Evolutionary conservation across 2,113 vertebrate species (phyloP).

Genomic region (Beaufortia kweichowensis): DNA sequence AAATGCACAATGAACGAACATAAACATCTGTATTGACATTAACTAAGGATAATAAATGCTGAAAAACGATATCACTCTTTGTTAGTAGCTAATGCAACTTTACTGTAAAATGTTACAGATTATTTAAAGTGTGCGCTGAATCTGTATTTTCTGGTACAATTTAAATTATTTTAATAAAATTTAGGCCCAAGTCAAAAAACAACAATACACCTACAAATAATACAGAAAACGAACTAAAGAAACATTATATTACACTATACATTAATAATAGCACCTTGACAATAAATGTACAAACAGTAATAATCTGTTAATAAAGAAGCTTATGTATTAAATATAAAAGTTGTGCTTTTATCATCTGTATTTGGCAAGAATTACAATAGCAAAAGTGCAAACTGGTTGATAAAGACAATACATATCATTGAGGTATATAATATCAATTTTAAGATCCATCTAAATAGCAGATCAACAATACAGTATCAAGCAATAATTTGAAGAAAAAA

Average conservation of each 20-base stretch:
- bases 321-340: constrained; percentile 42
- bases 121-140: background rate
- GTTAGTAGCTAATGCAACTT: too few species aligned
- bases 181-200: background rate
- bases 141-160: background rate
- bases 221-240: constrained; percentile 33
- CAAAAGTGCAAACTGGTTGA: constrained; percentile 72
- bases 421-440: constrained; percentile 69
- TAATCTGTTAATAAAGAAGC: constrained; percentile 31
- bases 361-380: constrained; percentile 46
- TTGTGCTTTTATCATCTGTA: constrained; percentile 28
- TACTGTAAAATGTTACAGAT: background rate
- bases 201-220: constrained; percentile 40
- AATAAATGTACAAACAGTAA: constrained; percentile 23
- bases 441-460: constrained; percentile 41
- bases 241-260: constrained; percentile 33
- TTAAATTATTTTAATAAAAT: background rate
- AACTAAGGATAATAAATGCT: too few species aligned
- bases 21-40: too few species aligned
- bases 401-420: constrained; percentile 48
- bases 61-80: too few species aligned
- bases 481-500: background rate
- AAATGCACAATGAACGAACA: too few species aligned
- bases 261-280: constrained; percentile 64
- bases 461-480: background rate